Conservation (phyloP, 2,797 vertebrate genomes). For the Natrix natrix region DNA sequence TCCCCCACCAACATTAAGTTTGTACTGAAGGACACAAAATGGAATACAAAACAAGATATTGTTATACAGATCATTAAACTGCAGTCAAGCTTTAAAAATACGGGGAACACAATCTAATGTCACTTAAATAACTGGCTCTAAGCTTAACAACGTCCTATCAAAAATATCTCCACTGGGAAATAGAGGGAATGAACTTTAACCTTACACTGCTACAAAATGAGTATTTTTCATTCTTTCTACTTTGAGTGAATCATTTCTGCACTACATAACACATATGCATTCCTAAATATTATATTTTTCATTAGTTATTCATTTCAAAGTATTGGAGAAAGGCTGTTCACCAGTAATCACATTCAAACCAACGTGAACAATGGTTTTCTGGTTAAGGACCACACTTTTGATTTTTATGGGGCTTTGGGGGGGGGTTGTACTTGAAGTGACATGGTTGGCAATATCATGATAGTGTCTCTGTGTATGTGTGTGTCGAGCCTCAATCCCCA, state of each 20-base stretch:
- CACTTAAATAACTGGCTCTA: constrained; percentile 17
- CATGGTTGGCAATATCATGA: background rate
- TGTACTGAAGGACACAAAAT: constrained; percentile 20
- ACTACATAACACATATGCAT: background rate
- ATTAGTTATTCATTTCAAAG: background rate
- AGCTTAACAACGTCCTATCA: constrained; percentile 4
- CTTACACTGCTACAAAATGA: background rate
- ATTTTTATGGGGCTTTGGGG: background rate
- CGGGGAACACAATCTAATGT: constrained; percentile 14
- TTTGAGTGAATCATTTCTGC: background rate
- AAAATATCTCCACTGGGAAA: background rate
- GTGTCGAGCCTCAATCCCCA: background rate
- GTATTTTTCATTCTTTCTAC: background rate
- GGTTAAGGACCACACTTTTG: background rate
- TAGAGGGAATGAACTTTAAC: background rate
- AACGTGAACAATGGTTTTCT: background rate
- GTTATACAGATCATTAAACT: constrained; percentile 39
- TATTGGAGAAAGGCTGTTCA: background rate
- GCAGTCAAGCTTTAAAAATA: constrained; percentile 35
- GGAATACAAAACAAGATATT: constrained; percentile 28
- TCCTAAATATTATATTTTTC: background rate
- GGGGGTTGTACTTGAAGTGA: background rate
- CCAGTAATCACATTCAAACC: background rate
- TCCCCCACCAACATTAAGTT: constrained; percentile 17
- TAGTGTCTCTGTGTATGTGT: background rate